Base-by-base conservation (phyloP, 2,113 vertebrate species). In the Melozone crissalis region DNA sequence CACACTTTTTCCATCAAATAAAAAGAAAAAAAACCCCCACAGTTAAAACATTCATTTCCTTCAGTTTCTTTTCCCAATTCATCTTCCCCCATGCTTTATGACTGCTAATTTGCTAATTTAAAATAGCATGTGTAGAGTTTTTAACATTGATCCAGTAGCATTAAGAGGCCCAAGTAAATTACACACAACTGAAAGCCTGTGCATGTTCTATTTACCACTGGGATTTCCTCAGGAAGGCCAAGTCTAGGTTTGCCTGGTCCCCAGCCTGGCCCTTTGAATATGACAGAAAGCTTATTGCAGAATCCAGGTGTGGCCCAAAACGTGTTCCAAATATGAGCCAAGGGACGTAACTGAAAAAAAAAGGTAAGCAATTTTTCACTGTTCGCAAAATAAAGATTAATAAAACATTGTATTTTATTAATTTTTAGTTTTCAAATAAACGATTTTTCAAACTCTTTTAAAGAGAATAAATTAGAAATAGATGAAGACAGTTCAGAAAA, bases 181-280 rank as follows among this genome's bases (percentile, higher is more conserved):
- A 79, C 72, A 93, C 85, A 68, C 85, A 79, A 91, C 44, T 30
- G 69, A 90, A 89, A 97, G 95, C 63, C 89, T 90, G 68, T 92
- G 93, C 93, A 84, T 96, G 97, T 95, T 98, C 79, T 97, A 93
- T 95, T 97, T 97, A 99, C 99, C 98, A 97, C 79, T 22, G 99
- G 99, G 84, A 98, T 98, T 84, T 98, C 97, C 46, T 93, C 96
- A 94, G 95, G 97, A 94, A 99, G 97, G 33, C 99, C 99, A 83
- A 99, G 98, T 84, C 99, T 98, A 93, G 97, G 95, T 98, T 99
- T 99, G 82, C 99, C 99, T 58, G 99, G 99, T 93, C 87, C 96
- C 99, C 99, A 99, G 84, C 99, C 98, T 26, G 99, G 99, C 61
- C 99, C 99, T 72, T 99, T 99, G 95, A 98, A 93, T 96, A 99